Percentiles rank a stretch among this genome's conserved stretches.
Evolutionary conservation across 23 tunicate genomes (phyloP).

Genomic region (Aplidium turbinatum): DNA sequence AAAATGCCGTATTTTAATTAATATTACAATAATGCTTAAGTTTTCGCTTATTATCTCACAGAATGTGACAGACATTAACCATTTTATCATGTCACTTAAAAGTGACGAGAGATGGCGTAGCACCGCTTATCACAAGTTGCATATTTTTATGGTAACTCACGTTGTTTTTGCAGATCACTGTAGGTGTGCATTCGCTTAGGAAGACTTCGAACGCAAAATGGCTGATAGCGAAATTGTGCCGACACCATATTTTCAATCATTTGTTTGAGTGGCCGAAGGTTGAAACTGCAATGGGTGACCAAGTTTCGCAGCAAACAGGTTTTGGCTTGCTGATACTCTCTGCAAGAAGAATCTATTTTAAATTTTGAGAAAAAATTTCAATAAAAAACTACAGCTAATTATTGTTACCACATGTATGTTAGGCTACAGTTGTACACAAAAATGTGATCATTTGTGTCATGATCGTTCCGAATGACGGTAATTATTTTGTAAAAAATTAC

Average conservation of each 20-base stretch:
- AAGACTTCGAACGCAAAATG: constrained; percentile 18
- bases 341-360: neutral
- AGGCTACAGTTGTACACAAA: too few species aligned
- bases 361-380: neutral
- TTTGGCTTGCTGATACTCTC: constrained; percentile 44
- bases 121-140: neutral
- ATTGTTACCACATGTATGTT: too few species aligned
- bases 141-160: constrained; percentile 3
- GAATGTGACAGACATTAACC: too few species aligned
- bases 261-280: constrained; percentile 22
- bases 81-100: too few species aligned
- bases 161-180: neutral
- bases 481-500: too few species aligned
- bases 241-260: constrained; percentile 37
- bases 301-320: constrained; percentile 28
- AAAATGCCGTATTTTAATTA: too few species aligned
- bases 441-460: too few species aligned
- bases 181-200: neutral
- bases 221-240: constrained; percentile 24
- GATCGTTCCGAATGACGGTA: too few species aligned
- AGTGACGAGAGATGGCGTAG: too few species aligned
- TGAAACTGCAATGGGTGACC: constrained; percentile 38
- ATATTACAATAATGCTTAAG: too few species aligned
- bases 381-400: too few species aligned
- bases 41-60: too few species aligned